These are phyloP conservation scores for Gorsachius goisagi DNA, from an alignment of 2,113 vertebrate species.

Conservation along the genomic window DNA sequence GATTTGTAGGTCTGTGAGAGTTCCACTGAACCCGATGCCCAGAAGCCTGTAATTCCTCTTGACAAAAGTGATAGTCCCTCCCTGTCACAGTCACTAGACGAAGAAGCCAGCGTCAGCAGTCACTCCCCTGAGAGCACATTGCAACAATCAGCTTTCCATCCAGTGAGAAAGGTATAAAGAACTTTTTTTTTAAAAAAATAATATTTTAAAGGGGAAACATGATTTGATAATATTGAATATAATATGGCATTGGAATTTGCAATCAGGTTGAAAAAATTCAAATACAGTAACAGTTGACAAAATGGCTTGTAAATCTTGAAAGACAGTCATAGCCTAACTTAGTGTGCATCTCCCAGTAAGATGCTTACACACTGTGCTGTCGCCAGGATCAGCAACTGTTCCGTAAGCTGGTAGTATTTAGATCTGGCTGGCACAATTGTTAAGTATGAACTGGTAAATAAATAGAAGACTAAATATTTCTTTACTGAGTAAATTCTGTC, in stretches of 20 bases:
- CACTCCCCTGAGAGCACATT: slow-evolving; percentile 37
- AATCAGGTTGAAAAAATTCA: neutral
- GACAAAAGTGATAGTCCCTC: slow-evolving; percentile 45
- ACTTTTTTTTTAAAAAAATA: neutral
- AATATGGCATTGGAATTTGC: neutral
- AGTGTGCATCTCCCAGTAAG: neutral
- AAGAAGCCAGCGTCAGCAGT: slow-evolving; percentile 54
- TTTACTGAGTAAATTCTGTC: neutral
- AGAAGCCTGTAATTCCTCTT: slow-evolving; percentile 61
- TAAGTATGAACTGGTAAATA: neutral
- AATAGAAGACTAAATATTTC: neutral
- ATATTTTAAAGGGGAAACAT: neutral
- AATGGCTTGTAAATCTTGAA: neutral
- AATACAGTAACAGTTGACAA: neutral
- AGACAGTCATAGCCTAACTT: neutral
- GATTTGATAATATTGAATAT: neutral
- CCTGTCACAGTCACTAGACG: slow-evolving; percentile 50
- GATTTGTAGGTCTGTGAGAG: slow-evolving; percentile 69
- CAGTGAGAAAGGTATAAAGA: slow-evolving; percentile 74
- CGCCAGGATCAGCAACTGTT: neutral
- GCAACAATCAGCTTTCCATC: slow-evolving; percentile 60
- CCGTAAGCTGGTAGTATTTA: neutral
- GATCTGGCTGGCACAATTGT: neutral
- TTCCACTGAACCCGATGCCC: slow-evolving; percentile 52
- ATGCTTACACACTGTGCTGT: neutral